These are phyloP conservation scores for Zosterops borbonicus DNA, from an alignment of 2,113 vertebrate genomes.

Conservation along the genomic window DNA sequence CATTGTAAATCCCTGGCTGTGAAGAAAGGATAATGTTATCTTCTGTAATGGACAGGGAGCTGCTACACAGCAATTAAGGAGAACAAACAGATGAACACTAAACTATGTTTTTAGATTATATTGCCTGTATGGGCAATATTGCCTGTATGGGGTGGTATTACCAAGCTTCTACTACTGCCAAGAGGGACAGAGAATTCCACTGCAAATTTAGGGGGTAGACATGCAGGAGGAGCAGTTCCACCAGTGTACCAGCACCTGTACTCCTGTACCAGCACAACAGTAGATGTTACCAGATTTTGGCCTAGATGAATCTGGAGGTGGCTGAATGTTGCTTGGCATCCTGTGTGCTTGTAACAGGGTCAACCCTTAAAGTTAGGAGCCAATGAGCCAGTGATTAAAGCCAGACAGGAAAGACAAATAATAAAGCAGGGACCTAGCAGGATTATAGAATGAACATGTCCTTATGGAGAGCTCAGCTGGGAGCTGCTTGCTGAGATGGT, in stretches of 20 bases:
- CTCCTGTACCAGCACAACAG: neutral
- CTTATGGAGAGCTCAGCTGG: neutral
- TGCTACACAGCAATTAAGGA: neutral
- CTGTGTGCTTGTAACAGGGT: neutral
- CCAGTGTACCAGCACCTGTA: fast-evolving
- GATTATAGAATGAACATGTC: neutral
- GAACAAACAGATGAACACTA: neutral
- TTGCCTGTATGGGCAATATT: neutral
- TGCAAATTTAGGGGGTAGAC: neutral
- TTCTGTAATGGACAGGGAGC: neutral
- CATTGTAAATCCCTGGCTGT: neutral
- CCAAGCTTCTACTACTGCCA: neutral
- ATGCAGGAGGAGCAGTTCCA: neutral
- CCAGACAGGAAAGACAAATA: neutral
- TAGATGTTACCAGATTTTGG: neutral
- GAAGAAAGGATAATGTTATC: neutral
- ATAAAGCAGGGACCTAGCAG: neutral
- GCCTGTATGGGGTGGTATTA: neutral
- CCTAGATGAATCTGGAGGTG: neutral
- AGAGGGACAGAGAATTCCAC: neutral
- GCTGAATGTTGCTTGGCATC: neutral
- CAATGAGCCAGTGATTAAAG: neutral
- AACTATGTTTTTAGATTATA: neutral
- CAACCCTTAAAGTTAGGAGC: neutral
- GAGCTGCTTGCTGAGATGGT: neutral